Percentiles rank a stretch among this genome's conserved stretches.
Conservation (phyloP, 2,797 vertebrate species). For the Nothura maculosa region DNA sequence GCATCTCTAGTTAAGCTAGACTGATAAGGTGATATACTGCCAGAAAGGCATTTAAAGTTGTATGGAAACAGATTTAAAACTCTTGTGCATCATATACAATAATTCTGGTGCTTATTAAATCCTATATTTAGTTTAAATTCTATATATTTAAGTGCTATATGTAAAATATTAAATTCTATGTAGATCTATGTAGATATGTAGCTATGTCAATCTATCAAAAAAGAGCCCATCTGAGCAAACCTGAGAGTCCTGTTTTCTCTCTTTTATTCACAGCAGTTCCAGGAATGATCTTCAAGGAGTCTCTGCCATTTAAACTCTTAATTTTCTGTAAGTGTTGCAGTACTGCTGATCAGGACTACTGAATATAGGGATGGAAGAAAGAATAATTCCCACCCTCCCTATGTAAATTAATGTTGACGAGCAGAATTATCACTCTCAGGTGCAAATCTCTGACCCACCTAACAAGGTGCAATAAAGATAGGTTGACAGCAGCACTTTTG, state of each 20-base stretch:
- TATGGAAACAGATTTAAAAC: constrained; percentile 75
- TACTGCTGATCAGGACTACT: too few relatives aligned
- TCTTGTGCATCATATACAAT: constrained; percentile 71
- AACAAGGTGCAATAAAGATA: too few relatives aligned
- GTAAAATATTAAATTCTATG: too few relatives aligned
- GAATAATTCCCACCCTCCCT: neutral
- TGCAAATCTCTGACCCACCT: neutral
- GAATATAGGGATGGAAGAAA: neutral
- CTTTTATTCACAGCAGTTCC: neutral
- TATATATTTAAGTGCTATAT: too few relatives aligned
- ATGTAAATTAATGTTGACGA: neutral
- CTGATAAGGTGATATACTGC: constrained; percentile 76
- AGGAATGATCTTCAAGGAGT: neutral
- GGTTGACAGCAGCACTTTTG: neutral
- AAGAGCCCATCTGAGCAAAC: neutral
- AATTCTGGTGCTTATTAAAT: constrained; percentile 73
- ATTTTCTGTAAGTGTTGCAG: neutral
- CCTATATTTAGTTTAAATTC: too few relatives aligned
- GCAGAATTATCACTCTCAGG: neutral
- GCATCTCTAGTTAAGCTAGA: constrained; percentile 74
- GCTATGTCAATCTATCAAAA: neutral
- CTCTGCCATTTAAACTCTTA: neutral
- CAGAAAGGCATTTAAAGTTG: constrained; percentile 73
- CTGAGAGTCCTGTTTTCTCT: neutral
- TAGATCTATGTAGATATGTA: too few relatives aligned